phyloP scores from a whole-genome alignment of 2,888 invertebrate genomes.

The Saturnia japonica region DNA sequence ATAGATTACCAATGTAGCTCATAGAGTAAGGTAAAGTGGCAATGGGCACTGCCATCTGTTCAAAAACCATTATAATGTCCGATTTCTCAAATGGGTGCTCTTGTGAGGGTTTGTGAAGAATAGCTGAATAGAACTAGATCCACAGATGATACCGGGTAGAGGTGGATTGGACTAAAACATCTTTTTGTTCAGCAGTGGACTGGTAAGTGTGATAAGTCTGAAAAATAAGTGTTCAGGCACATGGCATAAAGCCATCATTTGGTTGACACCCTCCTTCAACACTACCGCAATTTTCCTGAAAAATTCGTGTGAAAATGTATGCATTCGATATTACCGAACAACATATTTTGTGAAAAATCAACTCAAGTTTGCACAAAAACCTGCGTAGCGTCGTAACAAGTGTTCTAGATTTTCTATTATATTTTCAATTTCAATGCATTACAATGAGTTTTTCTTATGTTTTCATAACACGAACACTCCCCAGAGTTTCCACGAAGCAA shows the following conservation, averaged over 20 bases:
- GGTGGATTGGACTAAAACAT: too few relatives aligned
- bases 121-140: too few relatives aligned
- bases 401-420: constrained; percentile 28
- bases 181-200: too few relatives aligned
- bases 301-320: neutral
- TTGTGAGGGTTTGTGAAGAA: too few relatives aligned
- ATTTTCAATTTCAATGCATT: constrained; percentile 43
- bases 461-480: constrained; percentile 44
- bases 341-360: neutral
- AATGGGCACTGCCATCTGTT: too few relatives aligned
- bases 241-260: neutral
- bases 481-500: constrained; percentile 38
- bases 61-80: too few relatives aligned
- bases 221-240: too few relatives aligned
- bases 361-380: neutral
- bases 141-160: too few relatives aligned
- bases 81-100: too few relatives aligned
- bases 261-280: neutral
- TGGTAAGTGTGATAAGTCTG: too few relatives aligned
- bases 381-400: constrained; percentile 3
- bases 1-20: too few relatives aligned
- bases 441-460: constrained; percentile 46
- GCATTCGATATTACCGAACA: neutral
- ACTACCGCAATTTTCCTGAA: neutral
- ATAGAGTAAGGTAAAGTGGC: too few relatives aligned